Conservation (phyloP, 2,888 invertebrate species). For the Dasysyrphus tricinctus region DNA sequence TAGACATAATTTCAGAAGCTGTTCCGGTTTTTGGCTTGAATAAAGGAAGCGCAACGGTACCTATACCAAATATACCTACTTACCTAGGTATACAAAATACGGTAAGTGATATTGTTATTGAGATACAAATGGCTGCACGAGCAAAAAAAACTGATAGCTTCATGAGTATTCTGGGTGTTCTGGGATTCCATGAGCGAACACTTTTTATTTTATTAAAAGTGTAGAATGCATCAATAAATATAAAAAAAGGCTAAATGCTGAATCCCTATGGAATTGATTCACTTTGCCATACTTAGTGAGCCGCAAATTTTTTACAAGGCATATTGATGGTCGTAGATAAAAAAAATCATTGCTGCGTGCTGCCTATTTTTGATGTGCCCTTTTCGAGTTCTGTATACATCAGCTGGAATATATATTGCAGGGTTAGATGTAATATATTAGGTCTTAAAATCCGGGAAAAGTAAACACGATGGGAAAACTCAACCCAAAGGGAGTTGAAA, state of each 20-base stretch:
- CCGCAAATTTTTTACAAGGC: constrained; percentile 36
- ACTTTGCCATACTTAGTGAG: constrained; percentile 36
- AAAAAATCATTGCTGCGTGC: constrained; percentile 25
- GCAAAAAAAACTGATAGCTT: neutral
- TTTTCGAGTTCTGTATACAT: neutral
- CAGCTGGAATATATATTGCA: neutral
- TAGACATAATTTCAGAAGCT: constrained; percentile 44
- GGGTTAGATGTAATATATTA: neutral
- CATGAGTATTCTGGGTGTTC: neutral
- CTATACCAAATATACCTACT: no score
- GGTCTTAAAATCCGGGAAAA: neutral
- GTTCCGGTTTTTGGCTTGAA: constrained; percentile 27
- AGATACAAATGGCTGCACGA: constrained; percentile 45
- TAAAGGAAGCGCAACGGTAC: constrained; percentile 1
- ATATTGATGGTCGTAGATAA: constrained; percentile 4
- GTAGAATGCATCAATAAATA: constrained; percentile 56
- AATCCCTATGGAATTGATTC: constrained; percentile 54
- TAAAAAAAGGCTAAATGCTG: constrained; percentile 28
- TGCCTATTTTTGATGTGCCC: constrained; percentile 41
- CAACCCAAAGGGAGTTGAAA: neutral
- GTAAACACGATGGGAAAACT: neutral
- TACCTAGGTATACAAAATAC: constrained; percentile 7
- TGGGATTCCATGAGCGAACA: neutral
- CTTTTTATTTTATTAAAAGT: constrained; percentile 28
- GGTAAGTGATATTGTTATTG: constrained; percentile 56